Evolutionary conservation across 92 coral and sea anemone species (phyloP).

Genomic region (Meandrina meandrites): DNA sequence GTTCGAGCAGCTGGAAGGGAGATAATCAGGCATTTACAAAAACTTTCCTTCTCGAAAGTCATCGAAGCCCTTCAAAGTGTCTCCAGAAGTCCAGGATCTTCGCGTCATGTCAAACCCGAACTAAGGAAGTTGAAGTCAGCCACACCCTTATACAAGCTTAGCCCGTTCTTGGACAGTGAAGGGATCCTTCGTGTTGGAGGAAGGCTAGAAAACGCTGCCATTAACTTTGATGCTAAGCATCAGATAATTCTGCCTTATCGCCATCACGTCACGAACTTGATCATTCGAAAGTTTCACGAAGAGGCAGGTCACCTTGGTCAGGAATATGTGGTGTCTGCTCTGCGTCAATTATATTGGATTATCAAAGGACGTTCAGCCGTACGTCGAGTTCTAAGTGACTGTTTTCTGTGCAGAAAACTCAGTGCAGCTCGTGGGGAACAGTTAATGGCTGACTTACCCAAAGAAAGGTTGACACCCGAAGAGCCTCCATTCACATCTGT

Average conservation of each 20-base stretch:
- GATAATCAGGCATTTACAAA: not conserved
- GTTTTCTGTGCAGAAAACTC: too few species aligned
- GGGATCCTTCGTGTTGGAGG: too few species aligned
- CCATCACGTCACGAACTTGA: too few species aligned
- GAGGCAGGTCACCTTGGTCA: constrained; percentile 30
- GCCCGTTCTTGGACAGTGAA: constrained; percentile 21
- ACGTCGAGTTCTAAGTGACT: too few species aligned
- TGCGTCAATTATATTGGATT: too few species aligned
- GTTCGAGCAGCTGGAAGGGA: not conserved
- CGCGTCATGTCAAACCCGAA: not conserved
- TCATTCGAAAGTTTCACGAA: constrained; percentile 19
- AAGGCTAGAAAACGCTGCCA: constrained; percentile 29
- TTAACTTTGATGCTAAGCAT: constrained; percentile 10
- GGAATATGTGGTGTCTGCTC: constrained; percentile 28
- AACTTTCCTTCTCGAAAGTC: not conserved
- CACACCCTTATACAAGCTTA: not conserved
- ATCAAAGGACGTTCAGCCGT: too few species aligned
- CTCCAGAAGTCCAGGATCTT: not conserved
- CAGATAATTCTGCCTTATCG: constrained; percentile 23
- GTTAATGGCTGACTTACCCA: not conserved
- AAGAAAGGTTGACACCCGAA: not conserved
- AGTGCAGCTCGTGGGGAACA: too few species aligned
- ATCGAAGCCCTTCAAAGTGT: too few species aligned
- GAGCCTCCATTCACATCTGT: not conserved
- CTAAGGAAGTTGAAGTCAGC: not conserved